A percentile compares a stretch with the other conserved stretches of the same genome.
These are phyloP conservation scores for Ciona savignyi DNA, from an alignment of 23 tunicate species.

Conservation along the genomic window DNA sequence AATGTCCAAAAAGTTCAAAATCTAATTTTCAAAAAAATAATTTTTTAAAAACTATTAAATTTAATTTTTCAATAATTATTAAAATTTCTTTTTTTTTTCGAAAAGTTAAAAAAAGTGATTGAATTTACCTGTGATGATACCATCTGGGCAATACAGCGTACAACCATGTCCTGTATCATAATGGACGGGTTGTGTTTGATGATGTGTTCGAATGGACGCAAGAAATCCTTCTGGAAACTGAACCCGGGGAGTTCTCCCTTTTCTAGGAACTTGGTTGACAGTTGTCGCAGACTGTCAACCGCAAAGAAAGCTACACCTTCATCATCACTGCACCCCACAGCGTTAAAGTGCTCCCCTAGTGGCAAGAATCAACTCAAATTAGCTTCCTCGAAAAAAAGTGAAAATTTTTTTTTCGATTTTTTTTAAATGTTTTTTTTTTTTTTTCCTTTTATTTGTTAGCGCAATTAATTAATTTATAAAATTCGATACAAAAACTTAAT, in stretches of 20 bases:
- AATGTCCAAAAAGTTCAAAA: too few species aligned
- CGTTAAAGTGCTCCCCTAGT: slow-evolving; percentile 94
- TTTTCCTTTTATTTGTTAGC: background rate
- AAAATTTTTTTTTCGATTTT: too few species aligned
- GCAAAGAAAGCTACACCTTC: slow-evolving; percentile 97
- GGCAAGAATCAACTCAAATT: too few species aligned
- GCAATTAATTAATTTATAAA: too few species aligned
- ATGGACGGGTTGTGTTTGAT: slow-evolving; percentile 86
- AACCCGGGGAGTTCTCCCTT: slow-evolving; percentile 98
- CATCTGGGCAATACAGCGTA: slow-evolving; percentile 87
- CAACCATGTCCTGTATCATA: slow-evolving; percentile 93
- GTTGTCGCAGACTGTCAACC: slow-evolving; percentile 88
- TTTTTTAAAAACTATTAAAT: background rate
- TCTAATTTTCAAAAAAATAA: background rate
- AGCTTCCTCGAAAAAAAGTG: slow-evolving; percentile 11
- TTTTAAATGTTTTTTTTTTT: background rate
- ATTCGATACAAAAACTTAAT: too few species aligned
- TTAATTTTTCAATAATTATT: background rate
- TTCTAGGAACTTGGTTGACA: slow-evolving; percentile 95
- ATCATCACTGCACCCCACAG: slow-evolving; percentile 88
- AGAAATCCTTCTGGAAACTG: slow-evolving; percentile 96
- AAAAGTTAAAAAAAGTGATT: background rate
- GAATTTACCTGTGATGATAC: slow-evolving; percentile 66
- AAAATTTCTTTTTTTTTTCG: too few species aligned
- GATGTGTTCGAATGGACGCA: slow-evolving; percentile 96